A percentile compares a stretch with the other conserved stretches of the same genome.
phyloP scores from a whole-genome alignment of 2,888 invertebrate genomes.

The Conops quadrifasciatus region DNA sequence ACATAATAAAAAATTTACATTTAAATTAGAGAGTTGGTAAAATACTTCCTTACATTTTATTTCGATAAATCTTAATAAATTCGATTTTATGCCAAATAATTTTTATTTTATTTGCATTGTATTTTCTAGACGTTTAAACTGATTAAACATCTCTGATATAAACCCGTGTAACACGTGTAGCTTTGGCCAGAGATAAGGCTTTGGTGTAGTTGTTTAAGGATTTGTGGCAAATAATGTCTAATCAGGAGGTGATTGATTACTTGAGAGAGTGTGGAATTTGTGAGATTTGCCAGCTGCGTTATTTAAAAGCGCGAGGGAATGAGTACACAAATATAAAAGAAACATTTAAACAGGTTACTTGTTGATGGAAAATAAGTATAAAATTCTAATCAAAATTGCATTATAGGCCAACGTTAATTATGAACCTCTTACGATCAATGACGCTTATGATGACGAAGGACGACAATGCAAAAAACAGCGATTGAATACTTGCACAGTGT shows the following conservation, averaged over 20 bases:
- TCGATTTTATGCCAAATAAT: no score
- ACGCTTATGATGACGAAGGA: neutral
- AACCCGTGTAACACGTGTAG: no score
- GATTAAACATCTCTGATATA: no score
- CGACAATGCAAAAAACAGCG: constrained; percentile 65
- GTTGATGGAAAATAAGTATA: no score
- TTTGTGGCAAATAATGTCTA: constrained; percentile 61
- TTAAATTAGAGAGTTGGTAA: no score
- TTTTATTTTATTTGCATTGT: no score
- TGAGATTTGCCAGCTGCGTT: constrained; percentile 74
- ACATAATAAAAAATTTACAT: no score
- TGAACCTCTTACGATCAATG: constrained; percentile 6
- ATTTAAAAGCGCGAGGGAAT: constrained; percentile 69
- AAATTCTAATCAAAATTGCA: neutral
- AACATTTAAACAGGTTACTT: constrained; percentile 67
- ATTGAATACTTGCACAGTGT: constrained; percentile 71
- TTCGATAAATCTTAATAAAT: no score
- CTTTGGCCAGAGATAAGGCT: no score
- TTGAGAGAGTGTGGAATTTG: constrained; percentile 72
- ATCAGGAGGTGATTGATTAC: constrained; percentile 66
- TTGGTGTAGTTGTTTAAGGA: neutral
- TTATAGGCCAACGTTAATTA: constrained; percentile 43
- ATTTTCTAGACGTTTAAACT: no score
- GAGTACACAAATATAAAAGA: constrained; percentile 68
- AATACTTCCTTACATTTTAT: no score